Evolutionary conservation across 2,113 vertebrate genomes (phyloP), one percentile per base, ranked within the genome.

Genomic region (Eonycteris spelaea): DNA sequence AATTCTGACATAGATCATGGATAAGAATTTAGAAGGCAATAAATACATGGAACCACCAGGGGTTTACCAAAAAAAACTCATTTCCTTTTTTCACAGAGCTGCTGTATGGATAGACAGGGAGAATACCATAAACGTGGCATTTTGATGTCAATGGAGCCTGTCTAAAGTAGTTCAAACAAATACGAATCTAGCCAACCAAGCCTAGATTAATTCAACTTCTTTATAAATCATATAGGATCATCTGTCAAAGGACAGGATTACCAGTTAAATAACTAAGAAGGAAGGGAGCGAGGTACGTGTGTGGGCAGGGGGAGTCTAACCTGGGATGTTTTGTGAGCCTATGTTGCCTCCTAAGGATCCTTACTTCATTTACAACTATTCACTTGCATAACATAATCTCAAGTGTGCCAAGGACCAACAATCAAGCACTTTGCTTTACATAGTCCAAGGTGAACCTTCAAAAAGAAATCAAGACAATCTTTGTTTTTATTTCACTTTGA

Each of bases 51-150:
- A 92, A 75, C 45, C 38, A 59, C 14, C 35, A 70, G 6, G 57
- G 59, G 21, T 74, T 84, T 53, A 79, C 55, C 18, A 51, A 74
- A 22, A 87, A 88, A 92, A 68, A 40, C 1, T 35, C n/a, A 78
- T 38, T 88, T 96, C 48, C n/a, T 83, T 90, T 86, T 93, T 80
- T 38, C 35, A 82, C 8, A 85, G 67, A 82, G 48, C 30, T 85
- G 35, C 18, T 89, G 21, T 38, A 30, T 74, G 10, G 45, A n/a
- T 14, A 90, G 16, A 91, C 40, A 30, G 43, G 43, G 55, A 35
- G 26, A 73, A 53, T 24, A 74, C 33, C 68, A 73, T 51, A 86
- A 90, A 85, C 24, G 35, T 3, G 51, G 16, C 79, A 55, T 94
- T 88, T 77, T 84, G 5, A 71, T 83, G 83, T 93, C 79, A 96